phyloP scores from a whole-genome alignment of 2,797 vertebrate species.

The Ctenosaura bakeri region DNA sequence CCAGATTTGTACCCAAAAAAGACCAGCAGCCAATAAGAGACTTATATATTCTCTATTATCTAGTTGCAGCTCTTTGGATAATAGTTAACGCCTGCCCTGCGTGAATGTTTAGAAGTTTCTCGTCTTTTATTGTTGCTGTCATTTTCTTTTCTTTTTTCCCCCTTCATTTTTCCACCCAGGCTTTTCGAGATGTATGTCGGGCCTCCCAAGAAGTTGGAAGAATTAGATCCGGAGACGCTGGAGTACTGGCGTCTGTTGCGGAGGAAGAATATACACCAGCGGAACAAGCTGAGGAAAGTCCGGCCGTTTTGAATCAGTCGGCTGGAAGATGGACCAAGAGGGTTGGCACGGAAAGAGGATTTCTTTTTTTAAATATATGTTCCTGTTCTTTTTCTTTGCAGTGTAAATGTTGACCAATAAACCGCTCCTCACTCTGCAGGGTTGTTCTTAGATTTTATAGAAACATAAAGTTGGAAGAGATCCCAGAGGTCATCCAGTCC shows the following conservation, averaged over 20 bases:
- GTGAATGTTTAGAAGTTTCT: background rate
- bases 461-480: too few species aligned
- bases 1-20: too few species aligned
- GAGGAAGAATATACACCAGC: conserved; percentile 90
- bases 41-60: too few species aligned
- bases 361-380: background rate
- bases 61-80: background rate
- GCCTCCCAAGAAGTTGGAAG: conserved; percentile 81
- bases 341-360: background rate
- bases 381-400: background rate
- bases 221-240: conserved; percentile 82
- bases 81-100: background rate
- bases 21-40: too few species aligned
- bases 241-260: conserved; percentile 89
- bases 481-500: too few species aligned
- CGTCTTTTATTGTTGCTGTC: too few species aligned
- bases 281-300: conserved; percentile 86
- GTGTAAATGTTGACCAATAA: conserved; percentile 60
- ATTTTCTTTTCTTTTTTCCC: too few species aligned
- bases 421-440: background rate
- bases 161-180: conserved; percentile 77
- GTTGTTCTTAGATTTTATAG: background rate
- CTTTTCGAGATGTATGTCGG: conserved; percentile 90
- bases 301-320: conserved; percentile 81
- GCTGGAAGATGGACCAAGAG: too few species aligned